These are phyloP conservation scores for Stegodyphus mimosarum DNA, from an alignment of 1,140 invertebrate genomes.

Conservation along the genomic window DNA sequence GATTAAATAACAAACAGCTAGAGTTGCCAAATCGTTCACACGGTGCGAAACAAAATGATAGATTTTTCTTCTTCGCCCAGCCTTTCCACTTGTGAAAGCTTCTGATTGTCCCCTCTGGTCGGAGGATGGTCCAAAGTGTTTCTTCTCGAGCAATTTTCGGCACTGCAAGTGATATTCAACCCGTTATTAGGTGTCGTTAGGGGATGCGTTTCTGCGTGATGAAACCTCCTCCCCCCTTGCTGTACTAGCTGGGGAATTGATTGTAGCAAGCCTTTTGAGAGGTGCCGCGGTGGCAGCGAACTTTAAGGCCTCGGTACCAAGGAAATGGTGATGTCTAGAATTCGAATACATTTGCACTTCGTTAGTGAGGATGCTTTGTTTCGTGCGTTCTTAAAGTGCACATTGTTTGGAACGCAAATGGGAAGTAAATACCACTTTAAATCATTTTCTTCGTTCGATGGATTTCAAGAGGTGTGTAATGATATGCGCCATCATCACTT, in stretches of 20 bases:
- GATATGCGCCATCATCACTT: no score
- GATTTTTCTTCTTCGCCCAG: constrained; percentile 18
- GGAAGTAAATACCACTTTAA: no score
- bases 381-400: no score
- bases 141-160: background rate
- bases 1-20: constrained; percentile 10
- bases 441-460: no score
- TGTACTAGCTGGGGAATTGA: constrained; percentile 8
- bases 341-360: constrained; percentile 23
- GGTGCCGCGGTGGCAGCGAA: no score
- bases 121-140: constrained; percentile 12
- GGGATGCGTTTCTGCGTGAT: constrained; percentile 10
- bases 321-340: background rate
- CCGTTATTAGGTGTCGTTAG: constrained; percentile 28
- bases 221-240: constrained; percentile 1
- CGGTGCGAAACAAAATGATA: constrained; percentile 28
- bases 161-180: background rate
- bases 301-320: no score
- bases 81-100: constrained; percentile 12
- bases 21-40: constrained; percentile 21
- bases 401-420: no score
- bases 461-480: no score
- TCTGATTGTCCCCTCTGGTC: constrained; percentile 20
- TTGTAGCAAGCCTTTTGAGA: background rate
- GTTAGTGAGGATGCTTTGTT: background rate